Conservation (phyloP, 1,140 invertebrate species). For the Psilanteris sp. region DNA sequence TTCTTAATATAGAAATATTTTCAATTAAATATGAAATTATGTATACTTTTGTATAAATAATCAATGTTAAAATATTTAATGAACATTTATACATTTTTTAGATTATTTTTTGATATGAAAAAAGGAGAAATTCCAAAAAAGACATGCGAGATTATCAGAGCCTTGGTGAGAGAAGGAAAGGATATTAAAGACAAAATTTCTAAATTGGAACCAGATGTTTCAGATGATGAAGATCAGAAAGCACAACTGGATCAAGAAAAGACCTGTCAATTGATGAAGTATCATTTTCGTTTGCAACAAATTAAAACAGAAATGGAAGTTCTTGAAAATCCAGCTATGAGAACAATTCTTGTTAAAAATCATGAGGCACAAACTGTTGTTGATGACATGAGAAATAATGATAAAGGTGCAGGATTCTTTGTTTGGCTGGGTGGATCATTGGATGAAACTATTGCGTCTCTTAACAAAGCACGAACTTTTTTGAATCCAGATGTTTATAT, state of each 20-base stretch:
- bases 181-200: slow-evolving; percentile 80
- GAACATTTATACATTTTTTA: too few species aligned
- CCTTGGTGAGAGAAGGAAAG: slow-evolving; percentile 80
- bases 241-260: slow-evolving; percentile 69
- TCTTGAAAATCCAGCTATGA: slow-evolving; percentile 82
- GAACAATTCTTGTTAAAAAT: slow-evolving; percentile 76
- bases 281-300: slow-evolving; percentile 81
- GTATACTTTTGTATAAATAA: too few species aligned
- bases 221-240: slow-evolving; percentile 70
- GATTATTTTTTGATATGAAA: slow-evolving; percentile 82
- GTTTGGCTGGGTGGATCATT: slow-evolving; percentile 79
- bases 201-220: slow-evolving; percentile 77
- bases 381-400: not conserved
- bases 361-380: slow-evolving; percentile 48
- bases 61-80: too few species aligned
- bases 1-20: too few species aligned
- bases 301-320: slow-evolving; percentile 83
- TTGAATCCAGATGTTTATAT: slow-evolving; percentile 71
- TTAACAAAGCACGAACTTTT: slow-evolving; percentile 74
- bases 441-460: slow-evolving; percentile 76
- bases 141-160: slow-evolving; percentile 80
- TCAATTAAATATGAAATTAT: too few species aligned
- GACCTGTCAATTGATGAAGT: slow-evolving; percentile 79
- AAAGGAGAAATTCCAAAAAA: slow-evolving; percentile 77
- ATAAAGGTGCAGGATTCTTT: slow-evolving; percentile 68